Evolutionary conservation across 2,113 vertebrate species (phyloP), one percentile per base, ranked within the genome.

Genomic region (Caretta caretta): DNA sequence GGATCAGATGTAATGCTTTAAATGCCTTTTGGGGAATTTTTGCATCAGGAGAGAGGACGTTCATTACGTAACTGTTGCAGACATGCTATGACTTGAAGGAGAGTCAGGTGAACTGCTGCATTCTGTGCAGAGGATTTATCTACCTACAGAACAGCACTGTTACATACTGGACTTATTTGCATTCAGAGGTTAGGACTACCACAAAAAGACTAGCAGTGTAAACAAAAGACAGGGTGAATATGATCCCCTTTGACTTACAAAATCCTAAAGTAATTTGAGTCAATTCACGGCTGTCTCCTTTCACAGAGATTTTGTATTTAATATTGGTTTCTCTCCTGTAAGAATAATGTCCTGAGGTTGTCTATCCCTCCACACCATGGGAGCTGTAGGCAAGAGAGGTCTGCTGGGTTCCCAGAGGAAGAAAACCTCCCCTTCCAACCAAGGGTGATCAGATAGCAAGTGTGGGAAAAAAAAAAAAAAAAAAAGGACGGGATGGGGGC

Each of bases 161-260:
- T 31, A 25, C 25, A 24, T 16, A 14, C 29, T 14, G n/a, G 27
- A 56, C 12, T 1, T 10, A 10, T 50, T 38, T 75, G 24, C 0
- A 0, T 46, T 3, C 38, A 50, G 78, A 5, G 24, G 38, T 6
- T 93, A 76, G 19, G 14, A 31, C 35, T 27, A 46, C 83, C 65
- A 42, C 35, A 57, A 19, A 62, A 56, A 12, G 49, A 69, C 35
- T 29, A 8, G 35, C 25, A 2, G 72, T 31, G 17, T 31, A 57
- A 65, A 24, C 42, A 8, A 80, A 46, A 4, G 17, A 56, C 42
- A n/a, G 5, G 69, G 50, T 16, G 82, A 13, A 14, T 25, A 25
- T 14, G 4, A 27, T 53, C 48, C 76, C 16, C 20, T 1, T 7
- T 57, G 50, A 72, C 10, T 10, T 25, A 53, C 9, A 83, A 83